These are phyloP conservation scores for Malacoraja senta DNA, from an alignment of 2,797 vertebrate species.

Conservation along the genomic window DNA sequence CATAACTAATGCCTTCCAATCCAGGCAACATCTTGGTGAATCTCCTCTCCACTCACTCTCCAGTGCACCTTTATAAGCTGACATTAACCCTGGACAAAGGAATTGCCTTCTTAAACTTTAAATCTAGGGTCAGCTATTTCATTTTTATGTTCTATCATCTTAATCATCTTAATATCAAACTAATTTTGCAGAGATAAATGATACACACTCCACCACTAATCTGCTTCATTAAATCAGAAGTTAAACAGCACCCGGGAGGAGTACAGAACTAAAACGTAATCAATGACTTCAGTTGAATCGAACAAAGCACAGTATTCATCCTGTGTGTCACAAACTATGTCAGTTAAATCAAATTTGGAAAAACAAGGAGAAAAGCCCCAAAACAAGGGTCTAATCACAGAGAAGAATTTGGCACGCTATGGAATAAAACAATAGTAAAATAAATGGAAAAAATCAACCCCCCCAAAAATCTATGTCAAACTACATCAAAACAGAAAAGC, in stretches of 20 bases:
- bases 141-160: slow-evolving; percentile 3
- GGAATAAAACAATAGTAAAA: background rate
- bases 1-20: too few species aligned
- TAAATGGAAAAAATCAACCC: too few species aligned
- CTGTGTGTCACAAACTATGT: background rate
- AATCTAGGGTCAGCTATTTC: slow-evolving; percentile 44
- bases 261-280: background rate
- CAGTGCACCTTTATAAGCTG: background rate
- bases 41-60: too few species aligned
- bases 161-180: background rate
- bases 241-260: background rate
- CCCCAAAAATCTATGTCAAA: background rate
- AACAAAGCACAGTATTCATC: background rate
- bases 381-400: background rate
- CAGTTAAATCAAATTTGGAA: background rate
- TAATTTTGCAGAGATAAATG: background rate
- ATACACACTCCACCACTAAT: background rate
- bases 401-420: background rate
- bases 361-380: background rate
- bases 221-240: background rate
- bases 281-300: background rate
- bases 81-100: background rate
- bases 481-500: too few species aligned
- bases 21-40: too few species aligned
- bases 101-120: slow-evolving; percentile 41